Base-by-base conservation (phyloP, 2,113 vertebrate genomes). In the Butorides virescens region DNA sequence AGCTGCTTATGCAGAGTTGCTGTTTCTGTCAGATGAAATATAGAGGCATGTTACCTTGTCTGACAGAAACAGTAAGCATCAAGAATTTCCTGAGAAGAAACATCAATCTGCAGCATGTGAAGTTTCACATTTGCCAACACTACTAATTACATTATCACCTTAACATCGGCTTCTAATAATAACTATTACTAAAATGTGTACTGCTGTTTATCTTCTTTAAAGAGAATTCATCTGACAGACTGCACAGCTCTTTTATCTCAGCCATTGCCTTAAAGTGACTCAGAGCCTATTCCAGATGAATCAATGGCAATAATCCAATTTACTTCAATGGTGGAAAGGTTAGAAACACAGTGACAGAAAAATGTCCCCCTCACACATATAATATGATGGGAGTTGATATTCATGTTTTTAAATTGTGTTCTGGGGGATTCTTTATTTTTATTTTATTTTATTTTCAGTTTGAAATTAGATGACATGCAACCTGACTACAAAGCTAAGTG, bases 91-190 rank as follows among this genome's bases (percentile, higher is more conserved):
- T 55, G 50, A 71, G 78, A 78, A 94, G 82, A 92, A 90, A 47
- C 26, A 80, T 80, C 67, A 83, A 59, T 63, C 62, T 50, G 67
- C 63, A 92, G 46, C 15, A 53, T 70, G 59, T 59, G 44, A 84
- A 86, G 3, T 74, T 88, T 86, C 86, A 75, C 39, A 71, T 92
- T 92, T 92, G 75, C 58, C 59, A 50, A 47, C 44, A 63, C 26
- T 88, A 67, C 82, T 96, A 95, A 96, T 96, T 96, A 71, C 21
- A 61, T 93, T 88, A 94, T 74, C 79, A 70, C 61, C 68, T 95
- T 39, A 90, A 67, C 29, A 71, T 76, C 0, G 0, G 7, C 42
- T 92, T 95, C 72, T 93, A 88, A 86, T 77, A 90, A 71, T 76
- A 95, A 36, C 42, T 88, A 63, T 86, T 86, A 63, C 71, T 88